Evolutionary conservation across 2,797 vertebrate species (phyloP).

Genomic region (Typhlichthys eigenmanni): DNA sequence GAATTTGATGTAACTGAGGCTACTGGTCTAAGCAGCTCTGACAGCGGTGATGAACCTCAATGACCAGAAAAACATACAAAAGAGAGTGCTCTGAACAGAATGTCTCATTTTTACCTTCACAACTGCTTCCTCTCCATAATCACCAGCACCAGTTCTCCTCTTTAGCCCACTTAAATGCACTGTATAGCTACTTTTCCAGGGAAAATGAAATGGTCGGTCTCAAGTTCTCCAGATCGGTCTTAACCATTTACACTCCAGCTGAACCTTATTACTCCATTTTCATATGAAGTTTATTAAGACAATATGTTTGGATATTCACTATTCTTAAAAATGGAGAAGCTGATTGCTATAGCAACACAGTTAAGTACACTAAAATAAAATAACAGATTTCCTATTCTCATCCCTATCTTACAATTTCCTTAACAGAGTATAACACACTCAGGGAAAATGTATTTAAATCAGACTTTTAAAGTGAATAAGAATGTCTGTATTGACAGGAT

Average conservation of each 20-base stretch:
- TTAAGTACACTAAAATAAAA: too few relatives aligned
- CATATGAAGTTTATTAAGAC: constrained; percentile 1
- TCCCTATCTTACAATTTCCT: too few relatives aligned
- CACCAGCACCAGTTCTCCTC: constrained; percentile 59
- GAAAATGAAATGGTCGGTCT: constrained; percentile 46
- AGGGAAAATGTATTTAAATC: too few relatives aligned
- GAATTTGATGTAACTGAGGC: constrained; percentile 52
- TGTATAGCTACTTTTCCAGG: constrained; percentile 52
- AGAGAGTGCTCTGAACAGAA: constrained; percentile 57
- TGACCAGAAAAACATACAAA: constrained; percentile 70
- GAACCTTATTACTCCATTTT: background rate
- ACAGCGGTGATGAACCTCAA: constrained; percentile 74
- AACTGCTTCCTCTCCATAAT: constrained; percentile 68
- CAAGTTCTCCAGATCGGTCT: constrained; percentile 55
- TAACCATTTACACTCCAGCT: constrained; percentile 41
- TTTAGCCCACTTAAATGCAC: constrained; percentile 61
- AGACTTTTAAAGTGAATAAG: too few relatives aligned
- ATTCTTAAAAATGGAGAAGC: constrained; percentile 6
- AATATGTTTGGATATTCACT: constrained; percentile 4
- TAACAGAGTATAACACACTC: too few relatives aligned
- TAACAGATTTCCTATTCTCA: too few relatives aligned
- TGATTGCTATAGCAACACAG: constrained; percentile 1
- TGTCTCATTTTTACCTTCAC: constrained; percentile 66
- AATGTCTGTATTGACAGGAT: too few relatives aligned
- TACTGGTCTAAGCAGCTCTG: constrained; percentile 57